Percentiles rank a stretch among this genome's conserved stretches.
These are phyloP conservation scores for Puffinus mauretanicus DNA, from an alignment of 2,113 vertebrate species.

Conservation along the genomic window DNA sequence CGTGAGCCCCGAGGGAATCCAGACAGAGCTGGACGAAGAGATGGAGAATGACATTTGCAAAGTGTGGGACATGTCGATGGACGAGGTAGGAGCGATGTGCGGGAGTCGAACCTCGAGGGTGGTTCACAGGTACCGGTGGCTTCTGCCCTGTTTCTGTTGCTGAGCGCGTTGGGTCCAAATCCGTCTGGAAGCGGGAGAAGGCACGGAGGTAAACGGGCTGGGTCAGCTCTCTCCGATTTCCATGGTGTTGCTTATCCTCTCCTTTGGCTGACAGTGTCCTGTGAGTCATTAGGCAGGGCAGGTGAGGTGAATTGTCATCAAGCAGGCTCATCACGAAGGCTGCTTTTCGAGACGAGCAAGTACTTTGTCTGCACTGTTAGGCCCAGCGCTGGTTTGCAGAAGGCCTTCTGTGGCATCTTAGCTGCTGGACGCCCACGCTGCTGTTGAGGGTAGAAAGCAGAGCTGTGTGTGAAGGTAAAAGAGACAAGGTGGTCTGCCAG, in stretches of 20 bases:
- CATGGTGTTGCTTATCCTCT: rapidly evolving
- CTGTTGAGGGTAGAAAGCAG: neutral
- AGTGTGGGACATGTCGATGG: slow-evolving; percentile 99
- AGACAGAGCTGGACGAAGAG: slow-evolving; percentile 83
- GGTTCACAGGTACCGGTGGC: neutral
- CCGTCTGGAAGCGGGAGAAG: neutral
- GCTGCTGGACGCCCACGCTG: rapidly evolving
- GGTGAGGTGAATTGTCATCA: rapidly evolving
- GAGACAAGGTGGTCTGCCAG: neutral
- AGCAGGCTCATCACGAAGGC: rapidly evolving
- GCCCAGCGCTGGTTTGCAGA: neutral
- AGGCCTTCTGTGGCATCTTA: too few species aligned
- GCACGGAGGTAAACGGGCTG: rapidly evolving
- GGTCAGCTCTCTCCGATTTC: rapidly evolving
- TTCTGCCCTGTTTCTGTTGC: neutral
- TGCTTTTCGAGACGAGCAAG: rapidly evolving
- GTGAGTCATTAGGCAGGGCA: neutral
- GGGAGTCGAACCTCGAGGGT: neutral
- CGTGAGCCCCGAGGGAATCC: slow-evolving; percentile 38
- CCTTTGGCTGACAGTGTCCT: neutral
- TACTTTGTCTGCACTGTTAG: too few species aligned
- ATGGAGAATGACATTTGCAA: slow-evolving; percentile 91
- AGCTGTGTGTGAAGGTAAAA: too few species aligned
- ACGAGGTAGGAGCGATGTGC: slow-evolving; percentile 76
- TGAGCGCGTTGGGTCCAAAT: rapidly evolving